Evolutionary conservation across 1,140 invertebrate genomes (phyloP).

Genomic region (Muscidifurax raptorellus): DNA sequence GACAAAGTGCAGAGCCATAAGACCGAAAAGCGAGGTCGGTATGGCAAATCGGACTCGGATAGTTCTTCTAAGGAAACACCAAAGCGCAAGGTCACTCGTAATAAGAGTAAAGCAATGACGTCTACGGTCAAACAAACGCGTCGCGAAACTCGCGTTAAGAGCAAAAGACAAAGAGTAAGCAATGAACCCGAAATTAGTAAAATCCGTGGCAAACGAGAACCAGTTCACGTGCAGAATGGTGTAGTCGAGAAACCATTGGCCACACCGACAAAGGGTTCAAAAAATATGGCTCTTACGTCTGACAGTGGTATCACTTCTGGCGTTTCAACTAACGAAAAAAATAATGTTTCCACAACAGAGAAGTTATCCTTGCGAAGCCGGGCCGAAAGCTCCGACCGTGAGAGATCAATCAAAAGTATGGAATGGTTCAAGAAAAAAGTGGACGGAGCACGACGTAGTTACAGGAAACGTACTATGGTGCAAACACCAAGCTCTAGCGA

Average conservation of each 20-base stretch:
- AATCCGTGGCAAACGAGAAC: neutral
- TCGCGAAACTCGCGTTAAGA: constrained; percentile 42
- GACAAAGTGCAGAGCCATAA: constrained; percentile 45
- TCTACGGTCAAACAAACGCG: neutral
- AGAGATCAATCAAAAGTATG: constrained; percentile 61
- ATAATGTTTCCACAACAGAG: constrained; percentile 47
- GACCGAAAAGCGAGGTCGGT: constrained; percentile 55
- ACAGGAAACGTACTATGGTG: constrained; percentile 62
- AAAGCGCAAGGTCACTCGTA: constrained; percentile 55
- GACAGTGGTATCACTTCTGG: constrained; percentile 70
- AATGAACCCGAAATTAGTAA: neutral
- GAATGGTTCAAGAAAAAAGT: constrained; percentile 66
- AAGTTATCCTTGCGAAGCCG: constrained; percentile 34
- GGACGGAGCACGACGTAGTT: constrained; percentile 64
- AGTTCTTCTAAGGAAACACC: constrained; percentile 52
- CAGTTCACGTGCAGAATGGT: neutral
- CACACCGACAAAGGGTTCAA: constrained; percentile 60
- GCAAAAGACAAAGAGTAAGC: constrained; percentile 56
- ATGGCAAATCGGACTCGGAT: constrained; percentile 60
- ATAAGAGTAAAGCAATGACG: constrained; percentile 54
- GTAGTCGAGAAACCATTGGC: neutral
- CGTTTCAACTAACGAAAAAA: constrained; percentile 65
- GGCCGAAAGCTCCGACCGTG: constrained; percentile 64
- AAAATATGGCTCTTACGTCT: constrained; percentile 58
- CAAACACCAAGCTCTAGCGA: constrained; percentile 60